phyloP scores from a whole-genome alignment of 1,140 invertebrate species.

The Drosophila prosaltans region DNA sequence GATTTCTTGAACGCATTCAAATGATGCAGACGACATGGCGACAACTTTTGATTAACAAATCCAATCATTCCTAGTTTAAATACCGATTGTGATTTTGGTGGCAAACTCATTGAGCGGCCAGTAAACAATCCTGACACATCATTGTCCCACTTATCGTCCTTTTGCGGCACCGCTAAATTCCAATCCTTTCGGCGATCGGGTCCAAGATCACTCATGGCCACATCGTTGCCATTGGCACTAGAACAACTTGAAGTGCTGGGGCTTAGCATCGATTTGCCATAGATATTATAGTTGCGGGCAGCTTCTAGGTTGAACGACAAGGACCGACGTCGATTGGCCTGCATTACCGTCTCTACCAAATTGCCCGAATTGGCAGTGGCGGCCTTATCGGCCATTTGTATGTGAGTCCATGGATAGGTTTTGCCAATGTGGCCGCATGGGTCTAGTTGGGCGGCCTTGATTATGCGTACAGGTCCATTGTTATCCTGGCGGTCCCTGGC shows the following conservation, averaged over 20 bases:
- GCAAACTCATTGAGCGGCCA: constrained; percentile 51
- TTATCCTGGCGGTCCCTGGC: constrained; percentile 33
- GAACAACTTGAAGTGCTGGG: constrained; percentile 23
- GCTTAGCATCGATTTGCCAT: constrained; percentile 5
- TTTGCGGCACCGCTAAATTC: neutral
- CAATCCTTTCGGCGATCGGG: neutral
- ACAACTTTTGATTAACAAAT: constrained; percentile 11
- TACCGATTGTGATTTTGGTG: constrained; percentile 23
- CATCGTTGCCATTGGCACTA: constrained; percentile 12
- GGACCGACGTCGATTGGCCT: constrained; percentile 54
- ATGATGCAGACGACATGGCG: constrained; percentile 45
- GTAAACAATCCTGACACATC: constrained; percentile 6
- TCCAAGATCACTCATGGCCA: neutral
- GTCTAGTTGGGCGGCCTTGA: neutral
- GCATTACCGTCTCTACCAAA: constrained; percentile 45
- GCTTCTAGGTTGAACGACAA: constrained; percentile 35
- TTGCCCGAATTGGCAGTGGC: constrained; percentile 20
- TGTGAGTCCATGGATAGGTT: constrained; percentile 46
- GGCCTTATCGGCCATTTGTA: constrained; percentile 44
- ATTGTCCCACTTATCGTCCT: neutral
- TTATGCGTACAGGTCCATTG: constrained; percentile 29
- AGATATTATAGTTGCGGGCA: constrained; percentile 11
- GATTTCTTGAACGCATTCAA: constrained; percentile 40
- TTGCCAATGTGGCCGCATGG: neutral
- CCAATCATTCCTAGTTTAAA: neutral